Base-by-base conservation (phyloP, 92 coral and sea anemone genomes). In the Bergia sp. region DNA sequence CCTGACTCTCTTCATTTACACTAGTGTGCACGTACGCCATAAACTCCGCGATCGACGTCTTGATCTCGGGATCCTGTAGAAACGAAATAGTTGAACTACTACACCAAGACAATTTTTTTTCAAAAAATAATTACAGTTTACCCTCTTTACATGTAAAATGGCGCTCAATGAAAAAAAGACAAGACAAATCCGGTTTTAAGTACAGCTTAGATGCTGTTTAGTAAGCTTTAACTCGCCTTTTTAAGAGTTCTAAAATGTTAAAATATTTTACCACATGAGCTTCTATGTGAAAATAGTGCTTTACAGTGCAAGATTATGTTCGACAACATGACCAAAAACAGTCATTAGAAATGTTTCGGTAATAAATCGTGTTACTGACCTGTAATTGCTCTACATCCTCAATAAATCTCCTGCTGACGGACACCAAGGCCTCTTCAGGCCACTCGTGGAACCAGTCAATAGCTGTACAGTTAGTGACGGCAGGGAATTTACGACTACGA, bases 371-470 rank as follows among this genome's bases (percentile, higher is more conserved):
- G 13, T 29, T 39, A 73, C 97, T 88, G 69, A 96, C 99, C 88
- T 93, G 94, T 37, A 97, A 94, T 88, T 97, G 99, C 53, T 97
- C 99, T 75, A 95, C 90, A 87, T 97, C 99, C 71, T 97, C 99
- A 80, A 97, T 91, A 77, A 97, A 97, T 42, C 99, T 94, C 81
- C 95, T 93, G 88, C 99, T 97, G 89, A 97, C 99, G n/a, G 99
- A 97, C 82, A 97, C 98, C 92, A 97, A 86, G 83, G 99, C 99
- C 85, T 97, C 98, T 69, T 94, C 95, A 16, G 99, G 99, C 99
- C 99, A 97, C 79, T 97, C 99, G 86, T 97, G 99, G 96, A 97
- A 97, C 99, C 99, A 97, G 79, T 97, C 99, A 81, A 97, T 97
- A 23, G 99, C 98, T 20, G 99, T 96, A 81, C 99, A 96, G 96